A percentile compares a stretch with the other conserved stretches of the same genome.
phyloP scores from a whole-genome alignment of 2,113 vertebrate genomes.

The Aldabrachelys gigantea region DNA sequence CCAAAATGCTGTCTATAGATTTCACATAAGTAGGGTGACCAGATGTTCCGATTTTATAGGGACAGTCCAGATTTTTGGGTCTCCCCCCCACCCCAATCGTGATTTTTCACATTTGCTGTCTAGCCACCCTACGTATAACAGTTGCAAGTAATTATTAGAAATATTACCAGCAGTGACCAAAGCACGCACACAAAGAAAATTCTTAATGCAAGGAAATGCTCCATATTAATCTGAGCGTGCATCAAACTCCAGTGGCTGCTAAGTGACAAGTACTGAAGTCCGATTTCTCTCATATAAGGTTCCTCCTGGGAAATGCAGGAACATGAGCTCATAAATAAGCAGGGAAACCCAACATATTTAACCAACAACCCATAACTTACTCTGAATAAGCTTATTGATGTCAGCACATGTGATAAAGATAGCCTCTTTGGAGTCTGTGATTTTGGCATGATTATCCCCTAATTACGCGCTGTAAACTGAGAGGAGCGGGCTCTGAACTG shows the following conservation, averaged over 20 bases:
- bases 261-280: not conserved
- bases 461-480: constrained; percentile 85
- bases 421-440: constrained; percentile 23
- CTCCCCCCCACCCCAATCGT: no score
- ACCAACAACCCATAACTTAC: constrained; percentile 40
- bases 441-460: constrained; percentile 65
- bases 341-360: constrained; percentile 1
- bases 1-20: not conserved
- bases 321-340: constrained; percentile 41
- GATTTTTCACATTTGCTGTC: no score
- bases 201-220: not conserved
- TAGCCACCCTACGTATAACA: not conserved
- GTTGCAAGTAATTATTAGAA: not conserved
- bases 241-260: not conserved
- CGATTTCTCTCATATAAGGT: not conserved
- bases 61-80: no score
- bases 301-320: not conserved
- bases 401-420: constrained; percentile 37
- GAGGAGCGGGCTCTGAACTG: constrained; percentile 78
- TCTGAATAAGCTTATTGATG: constrained; percentile 14
- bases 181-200: not conserved
- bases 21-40: not conserved
- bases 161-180: not conserved
- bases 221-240: not conserved
- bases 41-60: no score